Evolutionary conservation across 2,113 vertebrate species (phyloP), one percentile per base, ranked within the genome.

Genomic region (Lanius collurio): DNA sequence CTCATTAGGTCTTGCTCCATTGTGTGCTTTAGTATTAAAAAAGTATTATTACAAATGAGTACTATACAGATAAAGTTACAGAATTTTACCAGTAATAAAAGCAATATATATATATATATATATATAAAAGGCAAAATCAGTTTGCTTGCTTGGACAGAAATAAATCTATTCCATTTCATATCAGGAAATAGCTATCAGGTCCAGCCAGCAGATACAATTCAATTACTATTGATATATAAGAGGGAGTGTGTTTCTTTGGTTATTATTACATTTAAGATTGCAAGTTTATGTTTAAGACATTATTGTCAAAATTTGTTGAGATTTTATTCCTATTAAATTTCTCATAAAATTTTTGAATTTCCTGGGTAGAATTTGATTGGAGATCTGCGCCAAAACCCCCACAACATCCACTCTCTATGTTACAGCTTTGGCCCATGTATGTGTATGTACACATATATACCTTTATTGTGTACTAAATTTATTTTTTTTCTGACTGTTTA

Each of bases 61-160:
- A 52, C 83, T 77, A 81, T 22, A 77, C 52, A 89, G 49, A 74
- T 46, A 44, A 92, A 95, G 73, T 68, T 63, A 28, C 26, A 64
- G 28, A 84, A 50, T 70, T 30, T 47, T 89, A 87, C 3, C 55
- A 67, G 35, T 87, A 92, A 82, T 83, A 76, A 94, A 86, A 94
- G 47, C 55, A 90, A 73, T 86, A 73, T 68, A 70, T 16, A 55
- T 1, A 55, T 1, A 30, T 87, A 47, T 96, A 91, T 37, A 37
- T 37, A 37, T 37, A 37, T 37, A 37, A 37, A 86, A 88, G 30
- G n/a, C 93, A 88, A 97, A 91, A 95, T 89, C 67, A 91, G 55
- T 90, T 88, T 94, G 8, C n/a, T 86, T 56, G 16, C 3, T 47
- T 83, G 60, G 63, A 63, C 49, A 87, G 53, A 92, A 88, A 89